Base-by-base conservation (phyloP, 2,888 invertebrate species). In the Volucella bombylans region DNA sequence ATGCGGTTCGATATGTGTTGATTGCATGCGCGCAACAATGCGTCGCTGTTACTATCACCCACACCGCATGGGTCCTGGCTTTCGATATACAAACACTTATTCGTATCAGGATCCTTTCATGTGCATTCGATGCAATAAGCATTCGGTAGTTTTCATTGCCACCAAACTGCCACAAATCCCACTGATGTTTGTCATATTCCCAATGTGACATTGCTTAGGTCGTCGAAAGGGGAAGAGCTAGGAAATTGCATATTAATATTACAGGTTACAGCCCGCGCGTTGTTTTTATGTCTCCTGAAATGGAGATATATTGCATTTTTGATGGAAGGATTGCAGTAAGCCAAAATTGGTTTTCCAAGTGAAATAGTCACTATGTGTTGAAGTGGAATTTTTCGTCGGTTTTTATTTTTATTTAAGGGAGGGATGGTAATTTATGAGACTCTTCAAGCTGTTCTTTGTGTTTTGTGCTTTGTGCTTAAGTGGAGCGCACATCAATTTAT, bases 301-400 rank as follows among this genome's bases (percentile, higher is more conserved):
- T 79, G 52, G 59, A 72, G 67, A 78, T 81, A 71, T 64, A 82
- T 82, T 82, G 78, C 82, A 71, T 76, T 78, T 73, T 73, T 78
- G 78, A 68, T 82, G 55, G 64, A 62, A 52, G 72, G 65, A 64
- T 23, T 81, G 67, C 64, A 77, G 49, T 57, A 8, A 12, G 45
- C 57, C n/a, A 50, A 82, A 71, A 71, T 78, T 71, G 47, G 47
- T 72, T 68, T 82, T 64, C 68, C 78, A 82, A 82, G 78, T 64
- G 55, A 68, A 68, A 49, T 64, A 54, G 54, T 64, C 49, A 18
- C 52, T 55, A 52, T 57, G 62, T 62, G 62, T 65, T 52, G 54
- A 71, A 23, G 72, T 50, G 59, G 61, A 41, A 23, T 50, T 62
- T 55, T 45, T 23, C 12, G 8, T 23, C 23, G 11, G 8, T 57